phyloP scores from a whole-genome alignment of 2,797 vertebrate genomes.

The Artibeus lituratus region DNA sequence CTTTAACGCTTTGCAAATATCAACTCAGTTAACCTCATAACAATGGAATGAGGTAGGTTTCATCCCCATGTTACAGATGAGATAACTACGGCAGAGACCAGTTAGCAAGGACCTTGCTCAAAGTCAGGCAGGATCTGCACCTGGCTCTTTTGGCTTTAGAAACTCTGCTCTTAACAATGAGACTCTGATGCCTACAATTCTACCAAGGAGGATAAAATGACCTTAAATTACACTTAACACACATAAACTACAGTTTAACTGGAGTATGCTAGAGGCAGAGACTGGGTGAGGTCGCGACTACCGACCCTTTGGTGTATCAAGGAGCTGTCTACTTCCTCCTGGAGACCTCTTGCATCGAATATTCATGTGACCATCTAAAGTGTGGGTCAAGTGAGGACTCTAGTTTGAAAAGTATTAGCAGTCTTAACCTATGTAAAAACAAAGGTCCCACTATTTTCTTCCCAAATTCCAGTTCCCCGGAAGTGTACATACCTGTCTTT shows the following conservation, averaged over 20 bases:
- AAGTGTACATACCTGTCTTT: neutral
- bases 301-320: neutral
- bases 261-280: neutral
- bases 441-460: neutral
- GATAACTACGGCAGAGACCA: neutral
- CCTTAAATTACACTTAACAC: neutral
- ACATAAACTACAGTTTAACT: neutral
- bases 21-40: slow-evolving; percentile 16
- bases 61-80: neutral
- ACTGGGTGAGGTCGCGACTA: neutral
- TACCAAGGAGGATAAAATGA: neutral
- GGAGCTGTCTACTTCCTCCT: neutral
- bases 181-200: neutral
- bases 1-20: neutral
- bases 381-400: neutral
- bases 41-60: neutral
- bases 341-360: neutral
- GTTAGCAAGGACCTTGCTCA: neutral
- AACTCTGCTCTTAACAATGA: neutral
- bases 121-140: neutral
- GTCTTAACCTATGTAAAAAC: neutral
- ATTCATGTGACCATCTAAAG: neutral
- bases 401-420: neutral
- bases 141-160: neutral
- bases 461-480: neutral